Base-by-base conservation (phyloP, 2,888 invertebrate genomes). In the Rhingia rostrata region DNA sequence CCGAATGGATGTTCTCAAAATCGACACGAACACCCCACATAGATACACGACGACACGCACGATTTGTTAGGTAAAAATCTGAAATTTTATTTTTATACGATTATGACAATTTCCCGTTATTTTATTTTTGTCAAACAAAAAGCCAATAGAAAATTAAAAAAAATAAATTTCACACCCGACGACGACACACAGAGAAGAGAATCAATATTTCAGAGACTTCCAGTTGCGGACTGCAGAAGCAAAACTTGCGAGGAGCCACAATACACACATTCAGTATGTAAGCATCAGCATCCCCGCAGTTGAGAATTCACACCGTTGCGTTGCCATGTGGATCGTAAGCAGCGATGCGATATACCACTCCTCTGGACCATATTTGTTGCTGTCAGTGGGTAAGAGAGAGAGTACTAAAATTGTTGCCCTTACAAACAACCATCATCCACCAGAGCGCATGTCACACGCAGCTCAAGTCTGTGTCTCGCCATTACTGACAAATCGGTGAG, bases 151-250 rank as follows among this genome's bases (percentile, higher is more conserved):
- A 43, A 69, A 47, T 37, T 53, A 30, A 54, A 58, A 70, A 73
- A 39, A 53, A 53, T 7, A n/a, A 84, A 69, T 53, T 74, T 53
- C 35, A 60, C 51, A 70, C 39, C 64, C 78, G 78, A 41, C 22
- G 41, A 54, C 80, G 60, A 66, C 63, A 79, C 80, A 66, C 70
- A 70, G 73, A 73, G 69, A 51, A 73, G 84, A 74, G 80, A 84
- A 84, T 84, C 84, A 80, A 84, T 84, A 84, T 84, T 74, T 70
- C 69, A 66, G 64, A 84, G 74, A 80, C 61, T 80, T 75, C 37
- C 78, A 66, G 70, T 75, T 80, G 70, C 70, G 80, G 49, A 80
- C 80, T 84, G 84, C 69, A 84, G 66, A 33, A 80, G 74, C 53
- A 56, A 49, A 80, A 75, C 43, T 80, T 80, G 43, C 61, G 66